phyloP scores from a whole-genome alignment of 2,113 vertebrate genomes.

The Dunckerocampus dactyliophorus region DNA sequence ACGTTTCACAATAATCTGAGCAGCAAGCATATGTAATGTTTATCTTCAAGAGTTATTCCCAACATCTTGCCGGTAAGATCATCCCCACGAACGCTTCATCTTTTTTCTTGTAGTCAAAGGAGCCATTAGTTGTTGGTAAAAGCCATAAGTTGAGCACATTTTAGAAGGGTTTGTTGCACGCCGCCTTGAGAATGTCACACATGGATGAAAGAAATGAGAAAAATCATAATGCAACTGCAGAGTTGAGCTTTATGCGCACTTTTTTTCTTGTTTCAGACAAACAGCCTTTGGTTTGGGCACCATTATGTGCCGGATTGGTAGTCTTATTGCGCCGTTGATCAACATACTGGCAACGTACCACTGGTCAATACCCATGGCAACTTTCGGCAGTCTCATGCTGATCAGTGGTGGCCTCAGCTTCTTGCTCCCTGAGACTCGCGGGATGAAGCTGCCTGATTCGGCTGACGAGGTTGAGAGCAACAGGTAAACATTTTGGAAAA shows the following conservation, averaged over 20 bases:
- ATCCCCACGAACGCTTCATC: background rate
- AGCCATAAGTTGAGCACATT: too few relatives aligned
- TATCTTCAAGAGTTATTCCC: constrained; percentile 71
- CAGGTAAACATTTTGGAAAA: constrained; percentile 12
- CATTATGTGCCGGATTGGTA: too few relatives aligned
- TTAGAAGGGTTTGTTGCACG: too few relatives aligned
- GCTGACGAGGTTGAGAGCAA: constrained; percentile 36
- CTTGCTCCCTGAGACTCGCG: constrained; percentile 74
- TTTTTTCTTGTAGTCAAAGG: too few relatives aligned
- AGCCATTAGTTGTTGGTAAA: too few relatives aligned
- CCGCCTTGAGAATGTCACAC: too few relatives aligned
- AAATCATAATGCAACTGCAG: background rate
- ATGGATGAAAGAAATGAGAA: too few relatives aligned
- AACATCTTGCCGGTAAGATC: constrained; percentile 60
- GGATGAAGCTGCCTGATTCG: constrained; percentile 62
- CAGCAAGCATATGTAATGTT: constrained; percentile 49
- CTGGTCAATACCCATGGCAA: constrained; percentile 52
- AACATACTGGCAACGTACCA: background rate
- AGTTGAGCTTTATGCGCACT: too few relatives aligned
- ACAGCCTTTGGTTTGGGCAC: too few relatives aligned
- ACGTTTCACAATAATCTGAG: constrained; percentile 55
- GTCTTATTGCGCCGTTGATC: background rate
- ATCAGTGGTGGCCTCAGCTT: constrained; percentile 48
- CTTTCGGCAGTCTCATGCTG: constrained; percentile 58
- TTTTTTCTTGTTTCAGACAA: too few relatives aligned